These are phyloP conservation scores for Circaetus gallicus DNA, from an alignment of 2,113 vertebrate genomes.

Conservation along the genomic window DNA sequence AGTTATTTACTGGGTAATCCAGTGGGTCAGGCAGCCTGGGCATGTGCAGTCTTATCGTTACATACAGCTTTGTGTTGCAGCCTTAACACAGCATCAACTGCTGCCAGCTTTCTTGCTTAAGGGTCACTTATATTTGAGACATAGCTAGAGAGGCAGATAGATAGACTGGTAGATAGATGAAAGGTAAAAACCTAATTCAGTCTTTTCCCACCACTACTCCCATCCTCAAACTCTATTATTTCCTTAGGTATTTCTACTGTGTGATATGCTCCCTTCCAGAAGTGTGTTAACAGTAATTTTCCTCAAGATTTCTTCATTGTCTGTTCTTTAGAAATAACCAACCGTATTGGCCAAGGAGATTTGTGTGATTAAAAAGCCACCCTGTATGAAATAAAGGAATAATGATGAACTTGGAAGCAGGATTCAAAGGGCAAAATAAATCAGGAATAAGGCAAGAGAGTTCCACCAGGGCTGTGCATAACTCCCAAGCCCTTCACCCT, in stretches of 20 bases:
- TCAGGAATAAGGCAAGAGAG: not conserved
- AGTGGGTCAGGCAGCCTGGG: not conserved
- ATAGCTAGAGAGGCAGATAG: not conserved
- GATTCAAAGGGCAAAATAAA: not conserved
- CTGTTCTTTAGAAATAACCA: not conserved
- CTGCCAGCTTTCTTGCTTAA: not conserved
- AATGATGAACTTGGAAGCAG: not conserved
- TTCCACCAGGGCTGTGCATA: not conserved
- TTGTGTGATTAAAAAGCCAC: not conserved
- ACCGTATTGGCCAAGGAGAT: not conserved
- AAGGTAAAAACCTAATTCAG: not conserved
- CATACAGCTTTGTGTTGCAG: not conserved
- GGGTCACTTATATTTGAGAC: not conserved
- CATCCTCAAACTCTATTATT: not conserved
- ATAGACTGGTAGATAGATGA: not conserved
- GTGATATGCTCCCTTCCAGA: accelerated
- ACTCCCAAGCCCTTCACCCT: not conserved
- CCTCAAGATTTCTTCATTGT: not conserved
- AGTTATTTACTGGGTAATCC: not conserved
- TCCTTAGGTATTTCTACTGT: not conserved
- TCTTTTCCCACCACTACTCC: not conserved
- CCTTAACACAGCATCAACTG: not conserved
- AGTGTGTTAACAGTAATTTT: not conserved
- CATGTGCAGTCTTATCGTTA: no score
- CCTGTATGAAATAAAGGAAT: not conserved